Conservation (phyloP, 1,140 invertebrate genomes). For the Whitmania pigra region DNA sequence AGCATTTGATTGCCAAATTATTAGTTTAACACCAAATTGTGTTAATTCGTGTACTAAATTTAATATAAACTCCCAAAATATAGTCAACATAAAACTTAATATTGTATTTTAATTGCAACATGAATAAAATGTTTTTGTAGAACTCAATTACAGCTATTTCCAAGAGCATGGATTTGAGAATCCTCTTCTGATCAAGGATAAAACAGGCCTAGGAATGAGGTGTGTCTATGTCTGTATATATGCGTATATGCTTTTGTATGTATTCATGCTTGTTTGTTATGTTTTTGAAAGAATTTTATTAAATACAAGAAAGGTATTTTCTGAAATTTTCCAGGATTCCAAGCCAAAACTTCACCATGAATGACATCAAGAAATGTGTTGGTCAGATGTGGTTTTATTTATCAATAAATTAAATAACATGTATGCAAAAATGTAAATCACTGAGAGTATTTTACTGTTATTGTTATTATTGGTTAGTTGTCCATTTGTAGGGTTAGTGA, state of each 20-base stretch:
- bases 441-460: too few species aligned
- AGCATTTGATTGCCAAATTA: too few species aligned
- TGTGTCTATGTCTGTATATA: neutral
- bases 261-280: neutral
- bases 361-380: conserved; percentile 86
- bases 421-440: too few species aligned
- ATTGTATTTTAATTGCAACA: too few species aligned
- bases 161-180: conserved; percentile 81
- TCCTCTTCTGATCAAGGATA: conserved; percentile 78
- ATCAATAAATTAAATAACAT: too few species aligned
- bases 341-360: conserved; percentile 76
- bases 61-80: too few species aligned
- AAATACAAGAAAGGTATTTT: neutral
- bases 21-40: too few species aligned
- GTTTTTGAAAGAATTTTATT: neutral
- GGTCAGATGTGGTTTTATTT: conserved; percentile 44
- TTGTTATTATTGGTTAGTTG: too few species aligned
- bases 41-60: too few species aligned
- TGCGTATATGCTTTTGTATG: neutral
- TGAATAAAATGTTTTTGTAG: conserved; percentile 44
- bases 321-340: conserved; percentile 53
- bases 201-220: conserved; percentile 69
- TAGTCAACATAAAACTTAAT: too few species aligned
- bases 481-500: too few species aligned
- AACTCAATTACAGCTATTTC: conserved; percentile 54